Conservation (phyloP, 2,113 vertebrate genomes). For the Gopherus flavomarginatus region DNA sequence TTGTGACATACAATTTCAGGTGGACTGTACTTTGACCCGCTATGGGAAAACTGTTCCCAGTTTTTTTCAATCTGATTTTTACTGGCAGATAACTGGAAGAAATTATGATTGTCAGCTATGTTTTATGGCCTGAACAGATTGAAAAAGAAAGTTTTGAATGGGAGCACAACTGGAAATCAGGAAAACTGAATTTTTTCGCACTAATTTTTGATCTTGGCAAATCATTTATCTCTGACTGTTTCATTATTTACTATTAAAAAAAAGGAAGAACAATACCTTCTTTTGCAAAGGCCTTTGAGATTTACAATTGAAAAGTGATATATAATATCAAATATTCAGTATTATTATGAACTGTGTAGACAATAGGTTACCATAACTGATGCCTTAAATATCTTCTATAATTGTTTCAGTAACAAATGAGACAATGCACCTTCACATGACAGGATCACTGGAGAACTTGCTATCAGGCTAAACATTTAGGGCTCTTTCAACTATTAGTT, state of each 20-base stretch:
- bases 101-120: not conserved
- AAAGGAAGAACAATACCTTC: not conserved
- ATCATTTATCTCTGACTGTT: not conserved
- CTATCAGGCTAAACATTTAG: not conserved
- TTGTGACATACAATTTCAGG: not conserved
- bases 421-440: not conserved
- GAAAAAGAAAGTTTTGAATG: not conserved
- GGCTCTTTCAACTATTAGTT: not conserved
- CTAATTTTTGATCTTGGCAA: not conserved
- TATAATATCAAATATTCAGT: not conserved
- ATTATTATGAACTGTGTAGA: not conserved
- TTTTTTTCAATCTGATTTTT: not conserved
- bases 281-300: not conserved
- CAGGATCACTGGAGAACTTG: not conserved
- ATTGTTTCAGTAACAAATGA: not conserved
- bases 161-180: not conserved
- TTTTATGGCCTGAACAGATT: not conserved
- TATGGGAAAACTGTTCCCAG: not conserved
- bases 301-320: not conserved
- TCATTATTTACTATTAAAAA: not conserved
- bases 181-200: not conserved
- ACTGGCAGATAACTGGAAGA: not conserved
- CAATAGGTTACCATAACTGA: constrained; percentile 1
- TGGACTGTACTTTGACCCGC: not conserved
- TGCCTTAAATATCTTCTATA: not conserved